Evolutionary conservation across 2,888 invertebrate genomes (phyloP).

Genomic region (Mesorhabditis sp.): DNA sequence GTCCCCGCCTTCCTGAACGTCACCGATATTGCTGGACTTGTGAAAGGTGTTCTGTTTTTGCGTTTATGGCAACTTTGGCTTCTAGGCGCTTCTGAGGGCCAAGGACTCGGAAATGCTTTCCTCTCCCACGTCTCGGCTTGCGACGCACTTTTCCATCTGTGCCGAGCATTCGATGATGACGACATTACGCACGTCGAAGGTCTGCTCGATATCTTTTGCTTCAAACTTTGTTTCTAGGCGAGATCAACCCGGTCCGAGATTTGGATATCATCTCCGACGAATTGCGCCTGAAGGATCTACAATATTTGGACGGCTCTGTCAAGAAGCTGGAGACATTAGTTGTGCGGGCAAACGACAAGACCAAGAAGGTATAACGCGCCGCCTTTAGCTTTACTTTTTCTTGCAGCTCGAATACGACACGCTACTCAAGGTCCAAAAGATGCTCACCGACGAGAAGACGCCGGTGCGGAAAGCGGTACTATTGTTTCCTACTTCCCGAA

Average conservation of each 20-base stretch:
- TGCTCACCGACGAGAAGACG: constrained; percentile 79
- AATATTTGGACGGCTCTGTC: constrained; percentile 75
- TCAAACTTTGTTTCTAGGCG: constrained; percentile 63
- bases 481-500: constrained; percentile 60
- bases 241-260: constrained; percentile 93
- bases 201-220: constrained; percentile 8
- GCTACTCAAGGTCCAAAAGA: constrained; percentile 76
- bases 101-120: constrained; percentile 96
- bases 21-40: constrained; percentile 95
- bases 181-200: constrained; percentile 95
- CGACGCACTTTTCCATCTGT: constrained; percentile 93
- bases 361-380: constrained; percentile 71
- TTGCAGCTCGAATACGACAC: constrained; percentile 70
- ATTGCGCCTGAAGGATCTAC: constrained; percentile 83
- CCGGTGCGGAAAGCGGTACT: constrained; percentile 80
- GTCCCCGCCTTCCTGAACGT: constrained; percentile 96
- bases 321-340: constrained; percentile 80
- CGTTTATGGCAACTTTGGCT: neutral
- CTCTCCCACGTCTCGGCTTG: constrained; percentile 96
- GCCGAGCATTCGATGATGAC: constrained; percentile 92
- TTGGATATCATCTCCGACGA: constrained; percentile 94
- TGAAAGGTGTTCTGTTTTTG: constrained; percentile 70
- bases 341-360: constrained; percentile 81
- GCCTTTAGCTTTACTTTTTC: neutral
- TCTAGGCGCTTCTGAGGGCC: constrained; percentile 80